Base-by-base conservation (phyloP, 1,140 invertebrate species). In the Plodia interpunctella region DNA sequence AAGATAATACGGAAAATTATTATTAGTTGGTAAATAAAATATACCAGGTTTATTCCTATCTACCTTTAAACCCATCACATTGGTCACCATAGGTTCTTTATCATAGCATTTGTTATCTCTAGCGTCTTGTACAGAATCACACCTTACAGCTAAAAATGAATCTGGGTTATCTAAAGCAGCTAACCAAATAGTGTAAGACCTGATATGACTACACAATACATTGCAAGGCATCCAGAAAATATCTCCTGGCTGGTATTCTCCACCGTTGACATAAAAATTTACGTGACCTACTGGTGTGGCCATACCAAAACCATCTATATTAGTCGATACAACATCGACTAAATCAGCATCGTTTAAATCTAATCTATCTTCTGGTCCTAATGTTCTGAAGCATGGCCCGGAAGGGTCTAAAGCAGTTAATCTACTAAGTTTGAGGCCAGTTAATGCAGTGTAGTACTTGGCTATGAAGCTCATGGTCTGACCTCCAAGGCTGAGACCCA, bases 211-310 rank as follows among this genome's bases (percentile, higher is more conserved):
- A 17, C 70, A 72, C 4, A 65, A 17, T 5, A 57, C 49, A 13
- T 30, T 44, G 38, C 70, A 72, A 0, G 62, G 60, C 10, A 67
- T 21, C 25, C n/a, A 57, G 6, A 44, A 32, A 5, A 65, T 8
- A 35, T 62, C 54, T 13, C 91, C 92, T 0, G 93, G 93, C 66
- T 95, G 94, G 17, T 90, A 63, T 56, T 89, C 83, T 2, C 94
- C 94, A 1, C 94, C 94, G 67, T 94, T 94, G 0, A 94, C 88
- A 66, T 94, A 94, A 71, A 94, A 92, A 76, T 83, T 81, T 0
- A 80, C 70, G 75, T 94, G 92, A 0, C 94, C 94, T 1, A 92
- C 80, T 0, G 91, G 91, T 49, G 91, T 91, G 1, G 91, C 83
- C 72, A 94, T 94, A 0, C 94, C 94, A 64, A 92, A 93, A 6